phyloP scores from a whole-genome alignment of 2,113 vertebrate species.

The Monopterus albus region DNA sequence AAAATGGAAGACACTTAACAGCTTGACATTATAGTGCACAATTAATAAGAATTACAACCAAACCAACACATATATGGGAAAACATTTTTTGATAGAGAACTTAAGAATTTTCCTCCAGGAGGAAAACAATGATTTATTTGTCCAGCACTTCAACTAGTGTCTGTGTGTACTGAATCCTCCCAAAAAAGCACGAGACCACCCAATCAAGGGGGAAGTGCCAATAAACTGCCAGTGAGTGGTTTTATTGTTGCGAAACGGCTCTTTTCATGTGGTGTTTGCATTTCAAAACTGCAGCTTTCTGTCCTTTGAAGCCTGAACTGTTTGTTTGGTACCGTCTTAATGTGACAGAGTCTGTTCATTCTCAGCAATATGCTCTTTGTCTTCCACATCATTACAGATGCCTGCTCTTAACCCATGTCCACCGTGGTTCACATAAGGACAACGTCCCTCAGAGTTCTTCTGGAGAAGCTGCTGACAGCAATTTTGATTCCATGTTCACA shows the following conservation, averaged over 20 bases:
- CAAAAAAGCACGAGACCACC: conserved; percentile 59
- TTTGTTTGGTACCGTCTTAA: conserved; percentile 35
- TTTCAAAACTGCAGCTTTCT: conserved; percentile 45
- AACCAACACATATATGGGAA: conserved; percentile 22
- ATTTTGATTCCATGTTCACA: not conserved
- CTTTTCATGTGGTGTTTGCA: conserved; percentile 58
- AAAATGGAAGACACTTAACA: conserved; percentile 23
- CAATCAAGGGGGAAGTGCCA: conserved; percentile 60
- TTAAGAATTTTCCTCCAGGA: conserved; percentile 2
- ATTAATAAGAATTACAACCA: conserved; percentile 14
- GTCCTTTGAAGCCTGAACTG: conserved; percentile 54
- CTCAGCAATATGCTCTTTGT: conserved; percentile 32
- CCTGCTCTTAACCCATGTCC: conserved; percentile 32
- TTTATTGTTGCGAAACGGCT: conserved; percentile 36
- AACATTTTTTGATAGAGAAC: conserved; percentile 15
- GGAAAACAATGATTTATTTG: conserved; percentile 18
- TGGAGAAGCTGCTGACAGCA: not conserved
- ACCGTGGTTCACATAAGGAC: conserved; percentile 39
- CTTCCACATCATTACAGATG: conserved; percentile 14
- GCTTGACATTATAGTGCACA: conserved; percentile 19
- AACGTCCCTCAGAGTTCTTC: conserved; percentile 19
- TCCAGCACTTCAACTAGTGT: not conserved
- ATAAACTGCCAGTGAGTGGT: conserved; percentile 41
- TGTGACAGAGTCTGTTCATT: conserved; percentile 46
- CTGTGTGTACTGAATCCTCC: conserved; percentile 30